phyloP scores from a whole-genome alignment of 2,797 vertebrate species.

The Cynodonichthys magdalenae region DNA sequence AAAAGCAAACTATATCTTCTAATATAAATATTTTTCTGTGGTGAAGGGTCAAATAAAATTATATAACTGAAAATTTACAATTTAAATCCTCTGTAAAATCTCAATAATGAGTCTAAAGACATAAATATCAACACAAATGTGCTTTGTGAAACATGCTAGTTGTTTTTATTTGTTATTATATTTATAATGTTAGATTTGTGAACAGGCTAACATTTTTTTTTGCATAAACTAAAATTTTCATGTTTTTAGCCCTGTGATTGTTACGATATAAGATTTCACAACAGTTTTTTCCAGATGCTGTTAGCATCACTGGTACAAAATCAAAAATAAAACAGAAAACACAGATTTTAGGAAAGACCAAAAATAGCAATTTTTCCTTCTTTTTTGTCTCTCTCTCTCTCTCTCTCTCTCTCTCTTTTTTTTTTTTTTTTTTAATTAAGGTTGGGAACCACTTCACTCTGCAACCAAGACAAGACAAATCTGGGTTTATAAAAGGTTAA shows the following conservation, averaged over 20 bases:
- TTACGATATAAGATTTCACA: not conserved
- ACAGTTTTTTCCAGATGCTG: not conserved
- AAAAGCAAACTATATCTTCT: no score
- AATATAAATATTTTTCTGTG: no score
- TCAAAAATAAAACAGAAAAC: not conserved
- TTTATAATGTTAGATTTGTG: not conserved
- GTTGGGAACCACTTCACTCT: conserved; percentile 37
- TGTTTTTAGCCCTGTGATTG: not conserved
- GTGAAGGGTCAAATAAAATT: no score
- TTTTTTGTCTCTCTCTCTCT: no score
- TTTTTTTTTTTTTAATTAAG: not conserved
- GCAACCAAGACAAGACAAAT: conserved; percentile 24
- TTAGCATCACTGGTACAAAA: not conserved
- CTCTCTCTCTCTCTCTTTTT: no score
- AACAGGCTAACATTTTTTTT: not conserved
- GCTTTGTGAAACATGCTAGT: not conserved
- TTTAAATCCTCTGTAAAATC: no score
- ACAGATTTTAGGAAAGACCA: not conserved
- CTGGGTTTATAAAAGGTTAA: conserved; percentile 41
- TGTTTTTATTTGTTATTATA: not conserved
- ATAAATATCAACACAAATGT: no score
- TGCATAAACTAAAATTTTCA: not conserved
- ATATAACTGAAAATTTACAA: no score
- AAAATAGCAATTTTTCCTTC: not conserved
- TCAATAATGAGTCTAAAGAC: no score